Conservation (phyloP, 2,797 vertebrate species). For the Chromis chromis region DNA sequence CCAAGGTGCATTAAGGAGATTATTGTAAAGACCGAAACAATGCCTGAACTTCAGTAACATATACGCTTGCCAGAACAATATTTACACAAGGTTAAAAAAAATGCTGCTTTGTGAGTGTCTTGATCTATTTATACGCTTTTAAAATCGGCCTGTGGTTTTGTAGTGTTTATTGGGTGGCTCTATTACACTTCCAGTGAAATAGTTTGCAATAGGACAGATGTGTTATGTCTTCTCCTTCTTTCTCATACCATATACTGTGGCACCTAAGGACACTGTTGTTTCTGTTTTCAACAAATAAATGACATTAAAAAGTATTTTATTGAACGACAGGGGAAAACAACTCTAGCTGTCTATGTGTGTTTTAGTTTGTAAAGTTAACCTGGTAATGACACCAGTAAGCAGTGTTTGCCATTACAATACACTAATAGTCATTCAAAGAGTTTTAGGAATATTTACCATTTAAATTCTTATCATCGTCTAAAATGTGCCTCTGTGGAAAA, state of each 20-base stretch:
- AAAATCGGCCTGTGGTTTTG: conserved; percentile 22
- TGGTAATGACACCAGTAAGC: conserved; percentile 14
- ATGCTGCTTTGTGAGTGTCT: conserved; percentile 47
- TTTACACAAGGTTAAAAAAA: conserved; percentile 60
- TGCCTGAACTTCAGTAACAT: conserved; percentile 72
- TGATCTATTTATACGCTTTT: conserved; percentile 54
- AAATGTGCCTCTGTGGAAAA: not conserved
- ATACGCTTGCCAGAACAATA: conserved; percentile 56
- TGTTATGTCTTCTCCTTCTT: not conserved
- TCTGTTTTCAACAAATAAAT: conserved; percentile 23
- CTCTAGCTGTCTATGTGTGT: not conserved
- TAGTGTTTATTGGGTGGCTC: conserved; percentile 25
- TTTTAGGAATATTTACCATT: conserved; percentile 18
- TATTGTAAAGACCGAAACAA: conserved; percentile 75
- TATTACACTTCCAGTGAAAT: conserved; percentile 21
- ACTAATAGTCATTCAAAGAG: conserved; percentile 18
- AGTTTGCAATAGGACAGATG: conserved; percentile 32
- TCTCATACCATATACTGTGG: not conserved
- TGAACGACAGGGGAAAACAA: conserved; percentile 2
- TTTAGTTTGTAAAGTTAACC: conserved; percentile 17
- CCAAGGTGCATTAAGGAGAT: conserved; percentile 80
- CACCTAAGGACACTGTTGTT: not conserved
- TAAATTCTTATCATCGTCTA: conserved; percentile 1
- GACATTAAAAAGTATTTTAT: not conserved
- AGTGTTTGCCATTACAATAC: not conserved